Conservation (phyloP, 2,113 vertebrate genomes). For the Hypocryptadius cinnamomeus region DNA sequence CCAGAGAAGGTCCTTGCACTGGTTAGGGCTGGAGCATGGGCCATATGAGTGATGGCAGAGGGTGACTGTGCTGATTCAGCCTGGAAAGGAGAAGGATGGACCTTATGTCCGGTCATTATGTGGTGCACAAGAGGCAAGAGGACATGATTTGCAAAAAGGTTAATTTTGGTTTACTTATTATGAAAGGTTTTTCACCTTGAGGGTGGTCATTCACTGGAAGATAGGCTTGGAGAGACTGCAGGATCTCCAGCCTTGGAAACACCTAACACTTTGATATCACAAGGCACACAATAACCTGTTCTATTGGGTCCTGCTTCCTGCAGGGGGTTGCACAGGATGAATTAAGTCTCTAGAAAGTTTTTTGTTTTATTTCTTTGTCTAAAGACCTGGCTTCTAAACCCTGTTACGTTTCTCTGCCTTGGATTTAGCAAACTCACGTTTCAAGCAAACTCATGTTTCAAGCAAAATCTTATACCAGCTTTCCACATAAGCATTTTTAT, state of each 20-base stretch:
- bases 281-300: not conserved
- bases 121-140: not conserved
- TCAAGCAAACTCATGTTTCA: not conserved
- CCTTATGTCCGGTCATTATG: not conserved
- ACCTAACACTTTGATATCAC: not conserved
- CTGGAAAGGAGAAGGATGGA: not conserved
- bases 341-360: not conserved
- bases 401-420: not conserved
- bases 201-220: not conserved
- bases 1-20: not conserved
- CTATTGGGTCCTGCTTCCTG: not conserved
- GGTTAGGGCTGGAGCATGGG: not conserved
- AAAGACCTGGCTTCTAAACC: not conserved
- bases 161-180: not conserved
- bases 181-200: not conserved
- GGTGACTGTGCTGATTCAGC: not conserved
- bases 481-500: not conserved
- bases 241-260: not conserved
- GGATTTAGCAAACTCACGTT: not conserved
- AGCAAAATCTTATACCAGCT: not conserved
- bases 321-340: fast-evolving
- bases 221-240: not conserved
- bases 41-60: not conserved
- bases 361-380: not conserved
- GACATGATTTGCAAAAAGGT: fast-evolving